Base-by-base conservation (phyloP, 2,888 invertebrate genomes). In the Seladonia tumulorum region DNA sequence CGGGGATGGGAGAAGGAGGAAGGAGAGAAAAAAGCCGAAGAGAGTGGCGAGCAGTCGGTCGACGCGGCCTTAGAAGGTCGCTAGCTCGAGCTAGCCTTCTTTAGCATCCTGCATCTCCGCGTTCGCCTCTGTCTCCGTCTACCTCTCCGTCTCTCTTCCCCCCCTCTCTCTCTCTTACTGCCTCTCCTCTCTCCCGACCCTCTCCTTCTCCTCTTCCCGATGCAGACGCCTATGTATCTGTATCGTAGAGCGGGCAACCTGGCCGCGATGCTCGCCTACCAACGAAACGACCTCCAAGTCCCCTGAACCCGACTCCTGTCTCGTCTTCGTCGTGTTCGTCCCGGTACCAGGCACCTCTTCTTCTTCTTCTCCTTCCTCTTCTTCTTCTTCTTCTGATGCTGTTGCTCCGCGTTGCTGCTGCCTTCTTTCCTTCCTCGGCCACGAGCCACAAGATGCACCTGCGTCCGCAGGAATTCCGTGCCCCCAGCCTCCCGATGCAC, bases 51-150 rank as follows among this genome's bases (percentile, higher is more conserved):
- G 88, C 88, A 87, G 88, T 90, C 87, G 90, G 87, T 92, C 89
- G 88, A 89, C 93, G 92, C 93, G 93, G 93, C 94, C 93, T 93
- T 93, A 94, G 94, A 94, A 94, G 94, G 94, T 93, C 93, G 93
- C 93, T 93, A 92, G 91, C 93, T 92, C 90, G 91, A 88, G 92
- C 93, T 91, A 93, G 92, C 94, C 93, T 94, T 94, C 93, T 94
- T 93, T 92, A 93, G 93, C 93, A 93, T 94, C 93, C 91, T 93
- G 91, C 85, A 79, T 73, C 42, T 53, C 83, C 74, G 66, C 82
- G 76, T 77, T 90, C 79, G 76, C 82, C 74, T 12, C 72, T 66
- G 47, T 60, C 53, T 29, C 39, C 25, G 25, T 60, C 14, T 60
- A n/a, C 5, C 60, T 81, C 78, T 82, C 84, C 84, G 57, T 82